Evolutionary conservation across 2,888 invertebrate species (phyloP).

Genomic region (Sesamia inferens): DNA sequence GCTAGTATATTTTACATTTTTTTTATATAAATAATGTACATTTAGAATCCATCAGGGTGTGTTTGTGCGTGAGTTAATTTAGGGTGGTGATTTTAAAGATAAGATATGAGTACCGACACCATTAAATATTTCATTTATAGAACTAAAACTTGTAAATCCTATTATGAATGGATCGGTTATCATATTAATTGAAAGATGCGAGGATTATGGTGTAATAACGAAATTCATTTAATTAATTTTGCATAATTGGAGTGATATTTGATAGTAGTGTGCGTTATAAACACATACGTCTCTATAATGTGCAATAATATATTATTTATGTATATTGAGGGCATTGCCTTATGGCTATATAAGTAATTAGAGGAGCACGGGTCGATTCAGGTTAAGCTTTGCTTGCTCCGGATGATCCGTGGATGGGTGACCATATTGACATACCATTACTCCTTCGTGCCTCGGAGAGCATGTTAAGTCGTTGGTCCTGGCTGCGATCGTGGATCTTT

Average conservation of each 20-base stretch:
- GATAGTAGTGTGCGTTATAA: not conserved
- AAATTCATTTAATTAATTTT: slow-evolving; percentile 23
- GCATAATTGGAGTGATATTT: not conserved
- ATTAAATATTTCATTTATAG: too few relatives aligned
- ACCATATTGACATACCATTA: too few relatives aligned
- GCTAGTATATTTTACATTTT: not conserved
- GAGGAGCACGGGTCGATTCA: too few relatives aligned
- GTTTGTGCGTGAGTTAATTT: not conserved
- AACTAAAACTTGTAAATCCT: slow-evolving; percentile 4
- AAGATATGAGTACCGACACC: not conserved
- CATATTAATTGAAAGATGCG: slow-evolving; percentile 21
- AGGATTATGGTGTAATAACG: not conserved
- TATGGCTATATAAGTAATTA: too few relatives aligned
- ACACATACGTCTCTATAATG: not conserved
- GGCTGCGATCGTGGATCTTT: too few relatives aligned
- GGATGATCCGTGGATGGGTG: too few relatives aligned
- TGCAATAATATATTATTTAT: too few relatives aligned
- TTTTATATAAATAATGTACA: not conserved
- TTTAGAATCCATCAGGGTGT: not conserved
- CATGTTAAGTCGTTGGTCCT: too few relatives aligned
- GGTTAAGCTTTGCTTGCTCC: too few relatives aligned
- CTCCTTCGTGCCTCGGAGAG: too few relatives aligned
- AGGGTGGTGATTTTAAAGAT: not conserved
- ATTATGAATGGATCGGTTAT: slow-evolving; percentile 28
- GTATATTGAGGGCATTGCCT: too few relatives aligned